phyloP scores from a whole-genome alignment of 2,113 vertebrate species.

The Halichoerus grypus region DNA sequence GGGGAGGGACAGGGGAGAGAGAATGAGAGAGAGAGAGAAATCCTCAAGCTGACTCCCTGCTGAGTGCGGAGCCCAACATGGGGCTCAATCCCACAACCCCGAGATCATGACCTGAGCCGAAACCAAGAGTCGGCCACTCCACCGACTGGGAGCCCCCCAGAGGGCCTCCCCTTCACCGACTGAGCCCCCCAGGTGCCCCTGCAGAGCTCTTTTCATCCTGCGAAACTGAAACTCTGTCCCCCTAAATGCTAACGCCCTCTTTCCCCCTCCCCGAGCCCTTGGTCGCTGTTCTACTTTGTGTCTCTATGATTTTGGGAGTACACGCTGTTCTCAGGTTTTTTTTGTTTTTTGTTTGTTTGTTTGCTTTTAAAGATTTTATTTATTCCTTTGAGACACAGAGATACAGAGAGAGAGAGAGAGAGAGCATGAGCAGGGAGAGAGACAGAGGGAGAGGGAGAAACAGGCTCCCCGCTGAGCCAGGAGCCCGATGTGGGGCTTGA shows the following conservation, averaged over 20 bases:
- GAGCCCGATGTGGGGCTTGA: too few species aligned
- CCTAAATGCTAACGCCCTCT: neutral
- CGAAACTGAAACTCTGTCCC: neutral
- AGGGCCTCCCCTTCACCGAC: neutral
- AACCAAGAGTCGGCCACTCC: neutral
- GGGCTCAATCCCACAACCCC: neutral
- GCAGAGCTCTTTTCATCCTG: neutral
- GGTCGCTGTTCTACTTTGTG: neutral
- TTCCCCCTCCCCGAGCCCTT: fast-evolving
- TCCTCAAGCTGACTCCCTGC: neutral
- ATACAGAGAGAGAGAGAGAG: too few species aligned
- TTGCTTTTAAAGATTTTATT: too few species aligned
- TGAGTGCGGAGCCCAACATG: neutral
- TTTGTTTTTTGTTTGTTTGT: too few species aligned
- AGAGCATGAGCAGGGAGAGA: too few species aligned
- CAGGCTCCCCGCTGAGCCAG: too few species aligned
- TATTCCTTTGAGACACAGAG: too few species aligned
- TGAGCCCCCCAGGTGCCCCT: neutral
- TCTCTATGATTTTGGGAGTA: neutral
- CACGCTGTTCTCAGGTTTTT: neutral
- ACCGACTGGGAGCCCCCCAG: neutral
- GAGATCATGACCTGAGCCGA: neutral
- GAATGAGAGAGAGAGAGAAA: neutral
- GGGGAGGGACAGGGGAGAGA: neutral
- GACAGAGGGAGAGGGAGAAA: too few species aligned